Evolutionary conservation across 2,888 invertebrate species (phyloP).

Genomic region (Tenthredo distinguenda): DNA sequence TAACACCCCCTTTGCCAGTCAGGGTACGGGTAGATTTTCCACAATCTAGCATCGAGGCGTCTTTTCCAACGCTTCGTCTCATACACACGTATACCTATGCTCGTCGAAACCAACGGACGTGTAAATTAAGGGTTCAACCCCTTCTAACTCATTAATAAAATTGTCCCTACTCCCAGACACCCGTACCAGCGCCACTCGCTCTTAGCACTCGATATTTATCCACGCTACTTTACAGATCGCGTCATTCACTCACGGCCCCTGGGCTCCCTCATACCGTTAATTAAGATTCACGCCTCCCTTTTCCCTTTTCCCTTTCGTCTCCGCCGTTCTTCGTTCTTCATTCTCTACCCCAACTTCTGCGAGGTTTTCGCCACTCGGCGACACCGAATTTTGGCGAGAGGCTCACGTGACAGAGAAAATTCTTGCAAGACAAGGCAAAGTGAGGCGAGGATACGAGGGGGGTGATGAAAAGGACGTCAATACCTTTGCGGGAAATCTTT

Average conservation of each 20-base stretch:
- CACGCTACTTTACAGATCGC: constrained; percentile 32
- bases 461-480: constrained; percentile 50
- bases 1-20: background rate
- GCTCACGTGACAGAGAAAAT: constrained; percentile 21
- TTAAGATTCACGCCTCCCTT: constrained; percentile 40
- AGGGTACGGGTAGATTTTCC: background rate
- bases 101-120: background rate
- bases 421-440: background rate
- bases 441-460: constrained; percentile 1
- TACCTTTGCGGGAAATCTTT: constrained; percentile 60
- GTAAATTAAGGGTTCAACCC: constrained; percentile 40
- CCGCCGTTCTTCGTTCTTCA: constrained; percentile 50
- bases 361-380: background rate
- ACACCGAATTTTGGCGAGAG: background rate
- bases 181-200: background rate
- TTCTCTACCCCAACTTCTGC: constrained; percentile 20
- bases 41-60: background rate
- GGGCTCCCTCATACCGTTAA: constrained; percentile 17
- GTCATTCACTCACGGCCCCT: constrained; percentile 32
- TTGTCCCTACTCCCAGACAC: background rate
- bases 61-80: background rate
- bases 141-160: constrained; percentile 33
- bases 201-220: constrained; percentile 40
- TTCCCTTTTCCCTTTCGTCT: constrained; percentile 46
- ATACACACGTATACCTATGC: too few species aligned